A percentile compares a stretch with the other conserved stretches of the same genome.
These are phyloP conservation scores for Dallia pectoralis DNA, from an alignment of 2,797 vertebrate genomes.

Conservation along the genomic window DNA sequence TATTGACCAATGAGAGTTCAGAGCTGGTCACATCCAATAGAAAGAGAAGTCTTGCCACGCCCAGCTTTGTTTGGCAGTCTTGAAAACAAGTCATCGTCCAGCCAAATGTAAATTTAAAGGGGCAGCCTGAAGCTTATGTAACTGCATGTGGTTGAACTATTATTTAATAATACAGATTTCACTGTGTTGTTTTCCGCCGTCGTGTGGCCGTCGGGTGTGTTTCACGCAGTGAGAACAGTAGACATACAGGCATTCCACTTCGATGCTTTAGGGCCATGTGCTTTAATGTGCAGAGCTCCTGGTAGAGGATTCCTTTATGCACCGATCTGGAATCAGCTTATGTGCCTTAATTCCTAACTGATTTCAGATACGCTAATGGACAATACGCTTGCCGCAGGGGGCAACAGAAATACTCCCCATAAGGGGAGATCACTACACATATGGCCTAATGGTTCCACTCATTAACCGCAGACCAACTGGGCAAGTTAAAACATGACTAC, in stretches of 20 bases:
- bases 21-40: constrained; percentile 34
- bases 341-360: background rate
- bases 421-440: background rate
- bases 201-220: background rate
- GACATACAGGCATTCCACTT: background rate
- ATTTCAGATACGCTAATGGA: background rate
- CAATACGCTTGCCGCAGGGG: background rate
- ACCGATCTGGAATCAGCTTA: too few species aligned
- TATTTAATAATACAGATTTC: background rate
- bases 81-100: constrained; percentile 52
- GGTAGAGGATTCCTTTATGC: too few species aligned
- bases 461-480: background rate
- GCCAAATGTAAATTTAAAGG: background rate
- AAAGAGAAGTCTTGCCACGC: constrained; percentile 30
- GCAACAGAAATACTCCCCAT: background rate
- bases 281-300: background rate
- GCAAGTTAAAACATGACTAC: background rate
- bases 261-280: background rate
- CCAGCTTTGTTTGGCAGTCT: constrained; percentile 48
- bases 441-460: background rate
- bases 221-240: background rate
- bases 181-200: background rate
- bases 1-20: constrained; percentile 22
- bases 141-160: background rate
- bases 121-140: background rate